These are phyloP conservation scores for Macropis europaea DNA, from an alignment of 2,888 invertebrate genomes.

Conservation along the genomic window DNA sequence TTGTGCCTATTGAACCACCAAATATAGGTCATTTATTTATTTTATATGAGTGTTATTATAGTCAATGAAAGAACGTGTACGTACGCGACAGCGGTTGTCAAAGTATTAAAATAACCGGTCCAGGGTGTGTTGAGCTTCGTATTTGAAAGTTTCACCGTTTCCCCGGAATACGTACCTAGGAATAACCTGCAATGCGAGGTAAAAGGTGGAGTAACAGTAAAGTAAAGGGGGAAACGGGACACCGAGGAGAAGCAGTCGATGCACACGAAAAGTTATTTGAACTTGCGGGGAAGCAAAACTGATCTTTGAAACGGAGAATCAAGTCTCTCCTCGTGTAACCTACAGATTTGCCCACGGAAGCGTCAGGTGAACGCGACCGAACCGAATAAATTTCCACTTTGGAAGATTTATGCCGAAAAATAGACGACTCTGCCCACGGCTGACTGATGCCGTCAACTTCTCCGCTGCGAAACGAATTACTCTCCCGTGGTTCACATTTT, in stretches of 20 bases:
- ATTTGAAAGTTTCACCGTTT: too few species aligned
- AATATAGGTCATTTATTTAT: too few species aligned
- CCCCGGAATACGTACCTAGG: too few species aligned
- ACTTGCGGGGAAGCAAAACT: slow-evolving; percentile 9
- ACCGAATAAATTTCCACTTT: slow-evolving; percentile 64
- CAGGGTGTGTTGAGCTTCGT: too few species aligned
- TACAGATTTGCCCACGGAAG: slow-evolving; percentile 61
- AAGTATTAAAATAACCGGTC: too few species aligned
- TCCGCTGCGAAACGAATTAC: slow-evolving; percentile 6
- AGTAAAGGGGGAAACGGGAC: background rate
- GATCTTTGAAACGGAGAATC: slow-evolving; percentile 17
- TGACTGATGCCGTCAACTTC: background rate
- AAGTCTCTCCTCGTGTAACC: slow-evolving; percentile 9
- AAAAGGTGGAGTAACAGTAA: background rate
- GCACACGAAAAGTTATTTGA: slow-evolving; percentile 9
- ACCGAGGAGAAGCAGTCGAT: background rate
- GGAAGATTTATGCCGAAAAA: slow-evolving; percentile 64
- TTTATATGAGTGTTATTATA: too few species aligned
- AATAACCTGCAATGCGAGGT: too few species aligned
- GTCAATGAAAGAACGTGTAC: too few species aligned
- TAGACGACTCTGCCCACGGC: background rate
- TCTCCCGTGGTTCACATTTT: background rate
- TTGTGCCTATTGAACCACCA: too few species aligned
- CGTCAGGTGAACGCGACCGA: slow-evolving; percentile 17
- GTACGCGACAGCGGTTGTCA: too few species aligned